Evolutionary conservation across 2,888 invertebrate genomes (phyloP).

Genomic region (Nephrotoma appendiculata): DNA sequence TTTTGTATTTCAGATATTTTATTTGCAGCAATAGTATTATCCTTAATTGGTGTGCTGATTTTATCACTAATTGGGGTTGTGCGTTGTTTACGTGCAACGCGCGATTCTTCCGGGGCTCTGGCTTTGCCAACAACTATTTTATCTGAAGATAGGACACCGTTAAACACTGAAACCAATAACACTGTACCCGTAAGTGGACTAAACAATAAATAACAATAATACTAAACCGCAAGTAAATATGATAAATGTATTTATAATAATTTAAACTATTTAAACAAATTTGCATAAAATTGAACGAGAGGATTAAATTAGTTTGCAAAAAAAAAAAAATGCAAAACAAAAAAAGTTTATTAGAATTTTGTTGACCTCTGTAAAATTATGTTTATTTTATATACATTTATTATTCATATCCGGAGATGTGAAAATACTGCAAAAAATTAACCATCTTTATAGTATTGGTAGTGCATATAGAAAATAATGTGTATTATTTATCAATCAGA

Average conservation of each 20-base stretch:
- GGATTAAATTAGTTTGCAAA: not conserved
- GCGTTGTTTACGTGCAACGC: constrained; percentile 20
- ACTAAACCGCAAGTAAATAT: not conserved
- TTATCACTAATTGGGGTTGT: constrained; percentile 24
- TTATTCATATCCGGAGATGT: constrained; percentile 3
- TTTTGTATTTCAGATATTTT: constrained; percentile 21
- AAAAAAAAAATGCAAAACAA: not conserved
- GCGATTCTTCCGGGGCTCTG: constrained; percentile 26
- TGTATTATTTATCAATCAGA: constrained; percentile 33
- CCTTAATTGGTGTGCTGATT: constrained; percentile 24
- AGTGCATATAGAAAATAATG: not conserved
- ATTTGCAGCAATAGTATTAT: constrained; percentile 23
- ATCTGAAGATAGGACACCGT: constrained; percentile 26
- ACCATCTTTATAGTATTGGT: not conserved
- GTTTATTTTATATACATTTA: not conserved
- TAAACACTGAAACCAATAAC: constrained; percentile 34
- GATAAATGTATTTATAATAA: not conserved
- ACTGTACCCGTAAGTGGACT: constrained; percentile 33
- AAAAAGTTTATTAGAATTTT: not conserved
- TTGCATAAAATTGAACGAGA: not conserved
- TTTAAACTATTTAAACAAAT: not conserved
- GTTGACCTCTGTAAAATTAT: not conserved
- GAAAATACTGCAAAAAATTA: not conserved
- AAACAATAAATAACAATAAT: not conserved
- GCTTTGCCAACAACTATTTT: constrained; percentile 28